phyloP scores from a whole-genome alignment of 2,888 invertebrate species.

The Protophormia terraenovae region DNA sequence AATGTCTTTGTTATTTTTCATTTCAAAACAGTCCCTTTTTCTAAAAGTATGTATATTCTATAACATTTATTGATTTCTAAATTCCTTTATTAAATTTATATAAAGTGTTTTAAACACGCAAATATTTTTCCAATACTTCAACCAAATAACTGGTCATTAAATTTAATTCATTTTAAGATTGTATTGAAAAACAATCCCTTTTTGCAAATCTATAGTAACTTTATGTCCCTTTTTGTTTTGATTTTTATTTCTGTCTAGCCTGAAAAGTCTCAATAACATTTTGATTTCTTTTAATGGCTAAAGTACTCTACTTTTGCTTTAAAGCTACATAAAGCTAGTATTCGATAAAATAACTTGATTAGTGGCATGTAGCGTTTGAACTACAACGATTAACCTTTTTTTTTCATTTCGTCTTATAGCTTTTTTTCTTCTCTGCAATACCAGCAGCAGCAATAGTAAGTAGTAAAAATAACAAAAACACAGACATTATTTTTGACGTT shows the following conservation, averaged over 20 bases:
- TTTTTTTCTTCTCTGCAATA: neutral
- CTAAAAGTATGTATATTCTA: neutral
- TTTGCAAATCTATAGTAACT: neutral
- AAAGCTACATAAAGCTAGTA: constrained; percentile 28
- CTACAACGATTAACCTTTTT: constrained; percentile 66
- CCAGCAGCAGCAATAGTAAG: constrained; percentile 1
- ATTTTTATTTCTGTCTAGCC: neutral
- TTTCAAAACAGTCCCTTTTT: neutral
- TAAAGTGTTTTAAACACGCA: constrained; percentile 18
- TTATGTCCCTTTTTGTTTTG: neutral
- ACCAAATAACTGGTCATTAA: constrained; percentile 12
- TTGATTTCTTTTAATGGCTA: constrained; percentile 29
- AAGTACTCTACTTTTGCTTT: constrained; percentile 31
- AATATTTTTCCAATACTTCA: neutral
- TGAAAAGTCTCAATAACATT: constrained; percentile 46
- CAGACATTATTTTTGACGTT: constrained; percentile 56
- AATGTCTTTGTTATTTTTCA: neutral
- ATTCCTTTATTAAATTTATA: neutral
- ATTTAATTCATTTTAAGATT: neutral
- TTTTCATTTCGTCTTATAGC: constrained; percentile 31
- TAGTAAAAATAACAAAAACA: constrained; percentile 21
- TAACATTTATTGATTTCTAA: neutral
- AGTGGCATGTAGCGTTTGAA: constrained; percentile 63
- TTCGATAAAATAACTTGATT: constrained; percentile 64
- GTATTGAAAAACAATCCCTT: neutral